Conservation (phyloP, 2,113 vertebrate genomes). For the Cyprinodon variegatus region DNA sequence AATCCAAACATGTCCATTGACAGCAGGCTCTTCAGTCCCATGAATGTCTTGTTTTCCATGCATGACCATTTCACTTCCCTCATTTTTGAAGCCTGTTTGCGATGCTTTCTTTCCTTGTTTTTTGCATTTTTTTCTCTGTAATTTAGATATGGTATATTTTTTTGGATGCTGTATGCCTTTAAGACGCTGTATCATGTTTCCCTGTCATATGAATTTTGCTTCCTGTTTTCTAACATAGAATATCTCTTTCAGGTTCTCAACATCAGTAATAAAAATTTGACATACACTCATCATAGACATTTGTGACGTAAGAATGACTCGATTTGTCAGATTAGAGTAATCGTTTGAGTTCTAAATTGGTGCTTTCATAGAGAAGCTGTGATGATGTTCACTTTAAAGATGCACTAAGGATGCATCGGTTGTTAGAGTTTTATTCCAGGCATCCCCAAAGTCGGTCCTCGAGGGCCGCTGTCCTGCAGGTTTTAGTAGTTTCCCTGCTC, state of each 20-base stretch:
- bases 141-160: constrained; percentile 1
- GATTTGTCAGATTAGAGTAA: neutral
- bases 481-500: no score
- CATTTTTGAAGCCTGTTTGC: constrained; percentile 34
- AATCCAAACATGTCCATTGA: constrained; percentile 79
- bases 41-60: constrained; percentile 39
- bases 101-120: constrained; percentile 17
- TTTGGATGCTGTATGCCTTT: constrained; percentile 13
- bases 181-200: constrained; percentile 54
- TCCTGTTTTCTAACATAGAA: neutral
- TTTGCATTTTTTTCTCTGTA: constrained; percentile 10
- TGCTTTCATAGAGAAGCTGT: neutral
- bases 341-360: neutral
- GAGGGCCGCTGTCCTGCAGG: no score
- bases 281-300: neutral
- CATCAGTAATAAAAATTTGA: neutral
- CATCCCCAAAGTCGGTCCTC: no score
- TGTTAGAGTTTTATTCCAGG: no score
- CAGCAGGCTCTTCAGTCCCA: constrained; percentile 73
- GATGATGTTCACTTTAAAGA: no score
- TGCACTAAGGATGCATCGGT: no score
- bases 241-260: neutral
- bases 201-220: neutral
- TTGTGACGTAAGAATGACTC: neutral
- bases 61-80: constrained; percentile 36